These are phyloP conservation scores for Argya squamiceps DNA, from an alignment of 2,797 vertebrate species.

Conservation along the genomic window DNA sequence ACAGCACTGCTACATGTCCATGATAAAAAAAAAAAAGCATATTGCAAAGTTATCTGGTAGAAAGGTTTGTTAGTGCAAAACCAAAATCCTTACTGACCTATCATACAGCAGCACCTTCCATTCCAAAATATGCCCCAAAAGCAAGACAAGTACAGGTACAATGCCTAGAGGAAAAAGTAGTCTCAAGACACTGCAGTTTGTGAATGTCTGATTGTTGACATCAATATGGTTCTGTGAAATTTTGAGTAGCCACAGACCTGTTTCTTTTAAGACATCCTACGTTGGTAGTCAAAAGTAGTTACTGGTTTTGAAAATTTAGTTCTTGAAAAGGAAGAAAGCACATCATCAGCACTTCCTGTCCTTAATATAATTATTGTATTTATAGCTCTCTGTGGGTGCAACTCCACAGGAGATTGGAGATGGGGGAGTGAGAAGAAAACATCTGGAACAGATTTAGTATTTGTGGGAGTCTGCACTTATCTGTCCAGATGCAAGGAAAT, in stretches of 20 bases:
- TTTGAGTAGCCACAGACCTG: neutral
- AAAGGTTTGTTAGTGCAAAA: neutral
- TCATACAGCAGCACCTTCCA: neutral
- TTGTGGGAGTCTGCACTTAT: neutral
- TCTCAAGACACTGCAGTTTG: neutral
- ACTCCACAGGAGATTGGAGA: neutral
- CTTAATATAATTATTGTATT: neutral
- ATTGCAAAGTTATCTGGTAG: neutral
- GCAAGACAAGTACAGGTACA: neutral
- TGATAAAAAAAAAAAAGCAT: neutral
- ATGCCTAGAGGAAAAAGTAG: neutral
- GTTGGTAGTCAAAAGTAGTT: neutral
- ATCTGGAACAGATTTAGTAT: constrained; percentile 5
- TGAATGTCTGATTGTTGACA: neutral
- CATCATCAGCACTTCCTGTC: neutral
- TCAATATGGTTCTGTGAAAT: neutral
- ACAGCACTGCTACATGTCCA: neutral
- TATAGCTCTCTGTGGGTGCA: constrained; percentile 4
- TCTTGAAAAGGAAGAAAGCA: neutral
- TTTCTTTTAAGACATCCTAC: neutral
- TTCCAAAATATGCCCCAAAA: neutral
- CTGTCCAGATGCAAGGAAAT: neutral
- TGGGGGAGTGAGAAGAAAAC: constrained; percentile 24
- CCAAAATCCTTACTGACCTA: neutral
- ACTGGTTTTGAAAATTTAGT: neutral